These are phyloP conservation scores for Brachyopa scutellaris DNA, from an alignment of 2,888 invertebrate species.

Conservation along the genomic window DNA sequence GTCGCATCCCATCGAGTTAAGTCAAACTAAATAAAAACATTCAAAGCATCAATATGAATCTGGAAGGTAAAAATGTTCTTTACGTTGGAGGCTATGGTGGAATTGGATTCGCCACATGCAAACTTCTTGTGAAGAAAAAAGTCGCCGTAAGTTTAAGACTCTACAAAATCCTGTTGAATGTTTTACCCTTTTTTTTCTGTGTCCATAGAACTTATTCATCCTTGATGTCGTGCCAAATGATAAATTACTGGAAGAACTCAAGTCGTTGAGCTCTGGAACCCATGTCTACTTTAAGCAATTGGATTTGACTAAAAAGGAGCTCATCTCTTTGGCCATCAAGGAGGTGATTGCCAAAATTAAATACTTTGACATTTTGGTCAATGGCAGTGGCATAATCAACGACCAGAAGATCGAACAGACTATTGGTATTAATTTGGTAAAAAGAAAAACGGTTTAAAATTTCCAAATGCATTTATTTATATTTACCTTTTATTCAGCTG, in stretches of 20 bases:
- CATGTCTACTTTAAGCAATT: constrained; percentile 36
- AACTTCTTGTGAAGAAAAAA: constrained; percentile 63
- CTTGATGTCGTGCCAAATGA: constrained; percentile 71
- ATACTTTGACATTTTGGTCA: constrained; percentile 73
- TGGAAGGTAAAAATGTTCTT: constrained; percentile 73
- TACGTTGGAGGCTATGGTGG: constrained; percentile 76
- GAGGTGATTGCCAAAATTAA: constrained; percentile 25
- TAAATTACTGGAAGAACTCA: constrained; percentile 10
- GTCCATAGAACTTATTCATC: constrained; percentile 73
- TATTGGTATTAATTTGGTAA: constrained; percentile 82
- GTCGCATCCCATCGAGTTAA: constrained; percentile 13
- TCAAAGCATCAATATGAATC: constrained; percentile 42
- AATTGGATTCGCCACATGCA: constrained; percentile 74
- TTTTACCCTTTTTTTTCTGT: too few relatives aligned
- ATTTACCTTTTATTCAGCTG: constrained; percentile 75
- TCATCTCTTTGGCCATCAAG: constrained; percentile 47
- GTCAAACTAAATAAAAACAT: background rate
- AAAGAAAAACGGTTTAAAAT: too few relatives aligned
- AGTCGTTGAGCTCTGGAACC: constrained; percentile 19
- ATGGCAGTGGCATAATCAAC: constrained; percentile 74
- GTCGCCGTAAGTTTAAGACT: constrained; percentile 68
- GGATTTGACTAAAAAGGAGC: constrained; percentile 46
- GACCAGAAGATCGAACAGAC: constrained; percentile 73
- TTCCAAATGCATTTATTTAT: too few relatives aligned
- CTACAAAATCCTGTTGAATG: too few relatives aligned